Percentiles rank a stretch among this genome's conserved stretches.
Evolutionary conservation across 2,113 vertebrate genomes (phyloP).

Genomic region (Psittacula cyanocephala): DNA sequence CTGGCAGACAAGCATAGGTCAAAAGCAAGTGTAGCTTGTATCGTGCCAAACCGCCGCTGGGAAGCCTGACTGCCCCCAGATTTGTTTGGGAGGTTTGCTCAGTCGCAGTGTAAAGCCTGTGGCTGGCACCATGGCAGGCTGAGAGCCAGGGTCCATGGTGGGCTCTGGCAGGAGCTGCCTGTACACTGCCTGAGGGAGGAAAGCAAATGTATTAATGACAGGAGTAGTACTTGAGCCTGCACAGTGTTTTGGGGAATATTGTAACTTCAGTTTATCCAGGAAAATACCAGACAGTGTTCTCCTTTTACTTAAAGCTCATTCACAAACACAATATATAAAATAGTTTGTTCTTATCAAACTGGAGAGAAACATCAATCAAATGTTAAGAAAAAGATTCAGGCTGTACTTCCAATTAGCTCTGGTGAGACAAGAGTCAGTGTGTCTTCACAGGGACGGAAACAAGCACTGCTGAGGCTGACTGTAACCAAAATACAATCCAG

Average conservation of each 20-base stretch:
- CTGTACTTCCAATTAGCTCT: conserved; percentile 12
- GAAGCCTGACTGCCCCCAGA: background rate
- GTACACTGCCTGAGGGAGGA: background rate
- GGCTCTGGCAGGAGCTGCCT: background rate
- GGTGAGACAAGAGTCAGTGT: background rate
- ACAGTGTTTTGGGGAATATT: accelerated
- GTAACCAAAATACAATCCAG: background rate
- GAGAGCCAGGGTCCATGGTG: background rate
- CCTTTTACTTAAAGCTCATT: background rate
- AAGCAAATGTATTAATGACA: background rate
- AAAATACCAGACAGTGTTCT: background rate
- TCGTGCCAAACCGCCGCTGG: background rate
- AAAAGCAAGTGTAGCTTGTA: background rate
- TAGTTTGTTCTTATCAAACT: background rate
- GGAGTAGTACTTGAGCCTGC: accelerated
- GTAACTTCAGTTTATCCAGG: background rate
- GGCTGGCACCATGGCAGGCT: background rate
- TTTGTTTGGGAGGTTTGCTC: background rate
- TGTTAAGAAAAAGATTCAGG: conserved; percentile 1
- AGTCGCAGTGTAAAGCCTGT: background rate
- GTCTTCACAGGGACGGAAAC: background rate
- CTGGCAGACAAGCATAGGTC: background rate
- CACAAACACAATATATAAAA: background rate
- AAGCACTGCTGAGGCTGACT: background rate
- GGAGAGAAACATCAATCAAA: background rate